phyloP scores from a whole-genome alignment of 2,113 vertebrate species.

The Silurus glanis region DNA sequence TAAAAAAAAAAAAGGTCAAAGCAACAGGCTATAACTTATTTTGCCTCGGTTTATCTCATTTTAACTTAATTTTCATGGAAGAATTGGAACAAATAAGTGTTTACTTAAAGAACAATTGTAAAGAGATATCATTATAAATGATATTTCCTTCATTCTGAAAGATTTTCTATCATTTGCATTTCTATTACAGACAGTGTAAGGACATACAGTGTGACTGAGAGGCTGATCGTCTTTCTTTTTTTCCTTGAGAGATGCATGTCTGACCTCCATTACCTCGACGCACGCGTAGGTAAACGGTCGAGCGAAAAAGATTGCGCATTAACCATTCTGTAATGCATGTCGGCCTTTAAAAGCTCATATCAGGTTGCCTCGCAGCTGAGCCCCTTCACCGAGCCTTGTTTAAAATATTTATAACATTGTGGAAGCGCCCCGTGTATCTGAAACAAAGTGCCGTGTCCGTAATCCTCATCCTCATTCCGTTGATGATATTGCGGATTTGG shows the following conservation, averaged over 20 bases:
- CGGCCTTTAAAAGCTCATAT: slow-evolving; percentile 34
- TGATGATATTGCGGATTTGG: background rate
- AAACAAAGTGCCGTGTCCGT: background rate
- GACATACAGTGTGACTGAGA: background rate
- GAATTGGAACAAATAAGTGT: background rate
- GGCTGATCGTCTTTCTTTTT: background rate
- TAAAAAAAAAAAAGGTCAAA: background rate
- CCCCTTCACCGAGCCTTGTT: slow-evolving; percentile 21
- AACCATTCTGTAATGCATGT: slow-evolving; percentile 30
- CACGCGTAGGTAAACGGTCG: background rate
- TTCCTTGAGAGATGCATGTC: slow-evolving; percentile 14
- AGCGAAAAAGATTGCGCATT: slow-evolving; percentile 13
- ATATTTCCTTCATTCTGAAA: background rate
- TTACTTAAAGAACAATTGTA: background rate
- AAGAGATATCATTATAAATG: background rate
- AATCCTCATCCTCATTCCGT: slow-evolving; percentile 5
- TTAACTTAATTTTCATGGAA: background rate
- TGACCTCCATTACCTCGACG: slow-evolving; percentile 9
- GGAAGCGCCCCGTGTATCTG: background rate
- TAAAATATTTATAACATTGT: slow-evolving; percentile 39
- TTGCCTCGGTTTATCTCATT: background rate
- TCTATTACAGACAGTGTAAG: background rate
- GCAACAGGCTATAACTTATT: background rate
- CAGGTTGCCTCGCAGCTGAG: slow-evolving; percentile 24
- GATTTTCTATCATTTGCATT: background rate